These are phyloP conservation scores for Ganaspis brasiliensis DNA, from an alignment of 2,888 invertebrate species.

Conservation along the genomic window DNA sequence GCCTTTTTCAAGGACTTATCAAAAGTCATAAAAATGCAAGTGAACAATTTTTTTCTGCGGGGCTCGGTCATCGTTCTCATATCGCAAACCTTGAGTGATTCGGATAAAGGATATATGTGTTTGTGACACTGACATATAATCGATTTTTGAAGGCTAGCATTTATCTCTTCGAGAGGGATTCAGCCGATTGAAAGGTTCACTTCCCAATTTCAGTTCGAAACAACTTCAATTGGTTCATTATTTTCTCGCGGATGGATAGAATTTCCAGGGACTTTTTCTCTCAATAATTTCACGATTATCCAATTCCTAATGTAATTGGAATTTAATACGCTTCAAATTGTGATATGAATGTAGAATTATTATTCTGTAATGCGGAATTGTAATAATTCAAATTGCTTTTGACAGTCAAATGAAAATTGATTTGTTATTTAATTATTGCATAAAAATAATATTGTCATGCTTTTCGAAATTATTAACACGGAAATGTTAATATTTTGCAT, in stretches of 20 bases:
- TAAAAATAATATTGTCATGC: no score
- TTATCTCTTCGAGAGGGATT: neutral
- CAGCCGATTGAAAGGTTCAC: neutral
- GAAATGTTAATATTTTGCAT: no score
- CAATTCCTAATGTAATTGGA: no score
- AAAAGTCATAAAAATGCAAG: neutral
- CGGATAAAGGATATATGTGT: neutral
- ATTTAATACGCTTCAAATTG: no score
- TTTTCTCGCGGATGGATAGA: neutral
- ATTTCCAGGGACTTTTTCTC: neutral
- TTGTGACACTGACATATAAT: constrained; percentile 35
- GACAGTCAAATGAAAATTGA: no score
- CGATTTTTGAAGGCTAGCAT: constrained; percentile 27
- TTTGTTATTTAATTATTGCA: no score
- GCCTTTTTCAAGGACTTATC: no score
- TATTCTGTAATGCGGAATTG: no score
- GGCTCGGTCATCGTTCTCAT: constrained; percentile 6
- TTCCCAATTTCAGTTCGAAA: constrained; percentile 4
- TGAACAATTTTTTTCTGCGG: neutral
- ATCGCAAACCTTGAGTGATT: constrained; percentile 14
- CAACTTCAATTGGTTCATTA: constrained; percentile 19
- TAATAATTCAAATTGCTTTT: no score
- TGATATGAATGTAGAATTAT: no score
- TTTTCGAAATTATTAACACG: no score
- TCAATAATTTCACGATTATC: neutral